Evolutionary conservation across 2,888 invertebrate genomes (phyloP), one percentile per base, ranked within the genome.

Genomic region (Meteorus colon): DNA sequence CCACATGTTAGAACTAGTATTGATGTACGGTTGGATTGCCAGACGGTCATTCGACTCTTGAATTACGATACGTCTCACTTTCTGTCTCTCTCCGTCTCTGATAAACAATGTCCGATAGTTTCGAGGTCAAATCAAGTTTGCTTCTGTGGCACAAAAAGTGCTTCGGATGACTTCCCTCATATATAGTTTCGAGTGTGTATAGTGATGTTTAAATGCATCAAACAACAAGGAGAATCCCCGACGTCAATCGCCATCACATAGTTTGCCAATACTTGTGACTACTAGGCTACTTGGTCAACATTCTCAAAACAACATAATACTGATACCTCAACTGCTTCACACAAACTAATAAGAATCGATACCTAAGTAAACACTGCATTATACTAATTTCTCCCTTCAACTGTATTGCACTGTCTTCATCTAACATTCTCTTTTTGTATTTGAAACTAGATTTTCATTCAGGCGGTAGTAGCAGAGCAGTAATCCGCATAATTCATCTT

Each of bases 21-120:
- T 8, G n/a, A 10, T 41, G 41, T 41, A 55, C n/a, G 4, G 24
- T 55, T 10, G 0, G 8, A 55, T 19, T 19, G 55, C 19, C 55
- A 19, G 55, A 19, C 55, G 19, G 27, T 59, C n/a, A 70, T 55
- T 70, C 41, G 60, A 70, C 37, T 41, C 60, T 59, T 27, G 27
- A 70, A 70, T 19, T 70, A 37, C 48, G 37, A 70, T 70, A n/a
- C 27, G 27, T 70, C 24, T 34, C 27, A 27, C 19, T n/a, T 16
- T 62, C 27, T n/a, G 4, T 31, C 62, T 62, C 60, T 31, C 34
- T 59, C 29, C 14, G n/a, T 60, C 70, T 59, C 45, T 60, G 72
- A 67, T 75, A 76, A 76, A 71, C 60, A 72, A 67, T 67, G 72
- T 72, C 67, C 60, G 62, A 76, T 76, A 76, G 62, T 76, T 76